Evolutionary conservation across 2,888 invertebrate genomes (phyloP).

Genomic region (Amblyjoppa proteus): DNA sequence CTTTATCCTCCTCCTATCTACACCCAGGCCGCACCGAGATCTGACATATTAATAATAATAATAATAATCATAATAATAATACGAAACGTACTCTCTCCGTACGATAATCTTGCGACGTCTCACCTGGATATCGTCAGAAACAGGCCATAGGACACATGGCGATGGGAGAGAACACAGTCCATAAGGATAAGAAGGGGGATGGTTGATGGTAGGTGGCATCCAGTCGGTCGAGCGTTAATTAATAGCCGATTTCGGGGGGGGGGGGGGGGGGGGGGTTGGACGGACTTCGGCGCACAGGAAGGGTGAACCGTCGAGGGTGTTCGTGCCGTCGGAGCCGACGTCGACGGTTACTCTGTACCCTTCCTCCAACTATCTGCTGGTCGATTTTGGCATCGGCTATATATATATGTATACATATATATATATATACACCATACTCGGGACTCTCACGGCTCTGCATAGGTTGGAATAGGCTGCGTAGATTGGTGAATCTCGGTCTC

Average conservation of each 20-base stretch:
- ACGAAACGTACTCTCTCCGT: not conserved
- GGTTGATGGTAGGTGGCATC: conserved; percentile 39
- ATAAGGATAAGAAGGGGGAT: conserved; percentile 38
- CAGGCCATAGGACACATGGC: not conserved
- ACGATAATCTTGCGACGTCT: not conserved
- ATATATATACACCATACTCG: not conserved
- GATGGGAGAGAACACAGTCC: not conserved
- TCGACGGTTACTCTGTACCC: conserved; percentile 22
- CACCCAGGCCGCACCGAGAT: not conserved
- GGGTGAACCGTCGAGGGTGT: conserved; percentile 33
- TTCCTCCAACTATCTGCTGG: not conserved
- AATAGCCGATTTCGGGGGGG: conserved; percentile 61
- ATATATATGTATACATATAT: not conserved
- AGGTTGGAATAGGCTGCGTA: conserved; percentile 37
- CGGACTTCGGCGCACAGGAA: conserved; percentile 44
- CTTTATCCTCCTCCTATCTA: not conserved
- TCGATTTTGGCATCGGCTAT: conserved; percentile 39
- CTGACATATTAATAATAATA: not conserved
- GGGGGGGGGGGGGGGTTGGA: conserved; percentile 45
- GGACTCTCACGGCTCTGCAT: conserved; percentile 8
- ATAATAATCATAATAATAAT: not conserved
- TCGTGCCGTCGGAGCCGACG: conserved; percentile 31
- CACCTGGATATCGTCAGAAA: not conserved
- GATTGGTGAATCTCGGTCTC: conserved; percentile 50
- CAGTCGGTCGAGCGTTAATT: conserved; percentile 64